A percentile compares a stretch with the other conserved stretches of the same genome.
Evolutionary conservation across 2,888 invertebrate genomes (phyloP).

Genomic region (Syritta pipiens): DNA sequence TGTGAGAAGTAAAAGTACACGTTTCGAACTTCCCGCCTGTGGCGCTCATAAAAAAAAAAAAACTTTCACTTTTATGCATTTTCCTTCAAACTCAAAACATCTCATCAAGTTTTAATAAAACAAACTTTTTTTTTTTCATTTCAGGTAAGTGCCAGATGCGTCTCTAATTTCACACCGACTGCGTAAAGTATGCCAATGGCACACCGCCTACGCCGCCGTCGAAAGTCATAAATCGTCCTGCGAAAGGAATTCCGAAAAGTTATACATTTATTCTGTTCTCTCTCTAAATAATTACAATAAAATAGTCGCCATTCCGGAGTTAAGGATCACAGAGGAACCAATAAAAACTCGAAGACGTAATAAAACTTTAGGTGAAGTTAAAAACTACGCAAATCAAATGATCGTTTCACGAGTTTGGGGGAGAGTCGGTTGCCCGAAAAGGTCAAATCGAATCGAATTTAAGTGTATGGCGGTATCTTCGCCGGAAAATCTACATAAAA

Average conservation of each 20-base stretch:
- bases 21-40: too few relatives aligned
- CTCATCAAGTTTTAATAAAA: conserved; percentile 4
- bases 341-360: conserved; percentile 5
- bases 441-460: conserved; percentile 44
- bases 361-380: conserved; percentile 38
- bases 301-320: conserved; percentile 8
- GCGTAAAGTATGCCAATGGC: conserved; percentile 15
- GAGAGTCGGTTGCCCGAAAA: conserved; percentile 11
- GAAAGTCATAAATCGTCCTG: conserved; percentile 13
- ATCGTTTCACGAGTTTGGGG: too few relatives aligned
- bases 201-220: neutral
- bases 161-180: conserved; percentile 7
- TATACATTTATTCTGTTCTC: neutral
- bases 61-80: neutral
- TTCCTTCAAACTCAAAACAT: too few relatives aligned
- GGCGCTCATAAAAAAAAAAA: neutral
- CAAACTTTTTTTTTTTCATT: conserved; percentile 7
- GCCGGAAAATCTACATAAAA: conserved; percentile 41
- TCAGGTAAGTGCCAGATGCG: conserved; percentile 48
- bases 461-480: conserved; percentile 30
- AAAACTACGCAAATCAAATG: conserved; percentile 46
- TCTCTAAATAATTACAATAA: conserved; percentile 29
- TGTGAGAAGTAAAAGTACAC: too few relatives aligned
- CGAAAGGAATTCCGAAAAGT: neutral
- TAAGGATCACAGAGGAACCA: conserved; percentile 1